phyloP scores from a whole-genome alignment of 2,888 invertebrate species.

The Drosophila prostipennis region DNA sequence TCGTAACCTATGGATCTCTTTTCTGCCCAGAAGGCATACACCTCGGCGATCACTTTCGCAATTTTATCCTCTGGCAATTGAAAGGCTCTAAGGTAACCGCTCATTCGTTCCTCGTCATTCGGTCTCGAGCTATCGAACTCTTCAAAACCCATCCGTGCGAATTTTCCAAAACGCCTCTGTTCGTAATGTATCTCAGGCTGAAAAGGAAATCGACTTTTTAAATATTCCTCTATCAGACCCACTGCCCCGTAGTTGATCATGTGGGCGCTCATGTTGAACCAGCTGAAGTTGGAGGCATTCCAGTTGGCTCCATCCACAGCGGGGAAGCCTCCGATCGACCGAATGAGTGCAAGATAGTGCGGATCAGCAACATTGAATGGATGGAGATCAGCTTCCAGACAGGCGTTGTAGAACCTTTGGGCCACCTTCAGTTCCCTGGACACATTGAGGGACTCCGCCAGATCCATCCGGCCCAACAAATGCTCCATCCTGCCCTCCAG shows the following conservation, averaged over 20 bases:
- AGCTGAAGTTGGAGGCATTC: constrained; percentile 73
- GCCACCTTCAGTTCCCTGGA: constrained; percentile 69
- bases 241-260: constrained; percentile 72
- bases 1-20: constrained; percentile 17
- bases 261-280: constrained; percentile 83
- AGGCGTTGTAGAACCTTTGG: constrained; percentile 71
- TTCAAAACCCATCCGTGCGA: too few species aligned
- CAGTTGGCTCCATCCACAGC: constrained; percentile 75
- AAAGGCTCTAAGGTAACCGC: constrained; percentile 64
- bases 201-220: constrained; percentile 18
- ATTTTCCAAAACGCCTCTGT: too few species aligned
- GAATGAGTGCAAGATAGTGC: constrained; percentile 74
- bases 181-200: too few species aligned
- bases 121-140: too few species aligned
- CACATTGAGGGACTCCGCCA: constrained; percentile 48
- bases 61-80: constrained; percentile 60
- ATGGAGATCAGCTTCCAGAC: constrained; percentile 68
- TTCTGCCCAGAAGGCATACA: constrained; percentile 75
- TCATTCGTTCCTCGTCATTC: constrained; percentile 68
- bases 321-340: constrained; percentile 81
- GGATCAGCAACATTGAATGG: constrained; percentile 64
- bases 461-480: background rate
- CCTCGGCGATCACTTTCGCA: constrained; percentile 53
- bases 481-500: constrained; percentile 54
- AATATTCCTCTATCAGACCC: constrained; percentile 62